Evolutionary conservation across 1,140 invertebrate genomes (phyloP).

Genomic region (Bombus affinis): DNA sequence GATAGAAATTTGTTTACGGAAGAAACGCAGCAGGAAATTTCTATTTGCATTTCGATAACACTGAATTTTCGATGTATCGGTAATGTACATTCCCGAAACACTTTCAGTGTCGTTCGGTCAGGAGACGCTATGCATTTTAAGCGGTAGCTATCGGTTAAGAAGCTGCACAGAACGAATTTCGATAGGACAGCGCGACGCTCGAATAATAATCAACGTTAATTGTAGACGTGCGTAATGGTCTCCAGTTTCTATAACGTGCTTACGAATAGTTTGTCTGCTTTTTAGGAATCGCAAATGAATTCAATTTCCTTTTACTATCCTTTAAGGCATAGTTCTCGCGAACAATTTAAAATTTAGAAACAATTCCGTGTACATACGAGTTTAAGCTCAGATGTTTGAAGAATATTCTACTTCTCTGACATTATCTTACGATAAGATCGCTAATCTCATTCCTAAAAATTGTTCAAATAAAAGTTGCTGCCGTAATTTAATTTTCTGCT

Average conservation of each 20-base stretch:
- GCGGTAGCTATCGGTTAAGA: slow-evolving; percentile 27
- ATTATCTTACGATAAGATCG: no score
- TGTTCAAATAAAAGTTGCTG: no score
- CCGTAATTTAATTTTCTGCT: no score
- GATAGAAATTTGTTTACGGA: not conserved
- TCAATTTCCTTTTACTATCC: slow-evolving; percentile 13
- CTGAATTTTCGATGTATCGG: slow-evolving; percentile 34
- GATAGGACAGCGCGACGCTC: slow-evolving; percentile 22
- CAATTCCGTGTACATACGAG: not conserved
- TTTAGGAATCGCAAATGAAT: slow-evolving; percentile 21
- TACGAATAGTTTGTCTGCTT: not conserved
- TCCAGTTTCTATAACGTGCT: not conserved
- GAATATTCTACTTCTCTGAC: not conserved
- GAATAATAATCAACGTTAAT: slow-evolving; percentile 64
- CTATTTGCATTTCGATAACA: slow-evolving; percentile 19
- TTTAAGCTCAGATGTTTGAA: not conserved
- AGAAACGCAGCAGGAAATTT: not conserved
- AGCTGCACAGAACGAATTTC: slow-evolving; percentile 45
- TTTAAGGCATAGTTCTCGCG: not conserved
- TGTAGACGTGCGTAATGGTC: slow-evolving; percentile 33
- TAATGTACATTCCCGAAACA: slow-evolving; percentile 39
- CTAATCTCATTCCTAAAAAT: no score
- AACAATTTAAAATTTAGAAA: not conserved
- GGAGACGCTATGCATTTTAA: slow-evolving; percentile 55
- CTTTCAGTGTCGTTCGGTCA: slow-evolving; percentile 51